These are phyloP conservation scores for Manis pentadactyla DNA, from an alignment of 2,797 vertebrate species.

Conservation along the genomic window DNA sequence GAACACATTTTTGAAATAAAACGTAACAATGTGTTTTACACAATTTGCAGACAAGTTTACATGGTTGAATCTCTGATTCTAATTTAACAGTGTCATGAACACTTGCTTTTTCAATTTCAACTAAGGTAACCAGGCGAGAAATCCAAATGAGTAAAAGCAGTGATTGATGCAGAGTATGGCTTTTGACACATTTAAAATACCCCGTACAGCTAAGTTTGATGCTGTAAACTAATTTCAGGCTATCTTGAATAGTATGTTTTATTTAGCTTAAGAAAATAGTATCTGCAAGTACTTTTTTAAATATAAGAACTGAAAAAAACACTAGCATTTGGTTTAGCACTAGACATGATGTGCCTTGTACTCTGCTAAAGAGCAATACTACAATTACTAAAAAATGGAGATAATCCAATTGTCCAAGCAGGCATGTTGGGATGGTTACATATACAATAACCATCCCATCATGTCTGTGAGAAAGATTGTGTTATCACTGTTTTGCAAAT, in stretches of 20 bases:
- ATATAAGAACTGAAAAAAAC: not conserved
- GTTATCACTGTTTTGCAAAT: not conserved
- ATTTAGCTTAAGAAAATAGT: conserved; percentile 36
- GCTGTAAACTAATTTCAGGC: conserved; percentile 8
- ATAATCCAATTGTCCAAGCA: not conserved
- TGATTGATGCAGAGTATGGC: not conserved
- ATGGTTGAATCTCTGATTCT: conserved; percentile 43
- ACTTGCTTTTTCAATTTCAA: conserved; percentile 65
- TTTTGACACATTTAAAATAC: conserved; percentile 47
- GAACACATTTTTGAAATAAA: conserved; percentile 47
- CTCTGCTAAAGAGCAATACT: not conserved
- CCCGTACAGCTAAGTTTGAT: conserved; percentile 32
- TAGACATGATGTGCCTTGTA: not conserved
- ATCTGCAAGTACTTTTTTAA: conserved; percentile 18
- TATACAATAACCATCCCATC: not conserved
- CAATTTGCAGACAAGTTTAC: conserved; percentile 61
- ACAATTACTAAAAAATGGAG: not conserved
- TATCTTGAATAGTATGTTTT: conserved; percentile 20
- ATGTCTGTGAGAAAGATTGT: not conserved
- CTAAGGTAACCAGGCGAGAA: conserved; percentile 31
- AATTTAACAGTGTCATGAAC: conserved; percentile 45
- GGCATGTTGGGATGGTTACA: not conserved
- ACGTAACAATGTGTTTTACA: conserved; percentile 47
- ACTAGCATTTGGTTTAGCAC: not conserved
- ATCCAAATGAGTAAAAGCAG: conserved; percentile 47